Evolutionary conservation across 2,888 invertebrate genomes (phyloP).

Genomic region (Boloria selene): DNA sequence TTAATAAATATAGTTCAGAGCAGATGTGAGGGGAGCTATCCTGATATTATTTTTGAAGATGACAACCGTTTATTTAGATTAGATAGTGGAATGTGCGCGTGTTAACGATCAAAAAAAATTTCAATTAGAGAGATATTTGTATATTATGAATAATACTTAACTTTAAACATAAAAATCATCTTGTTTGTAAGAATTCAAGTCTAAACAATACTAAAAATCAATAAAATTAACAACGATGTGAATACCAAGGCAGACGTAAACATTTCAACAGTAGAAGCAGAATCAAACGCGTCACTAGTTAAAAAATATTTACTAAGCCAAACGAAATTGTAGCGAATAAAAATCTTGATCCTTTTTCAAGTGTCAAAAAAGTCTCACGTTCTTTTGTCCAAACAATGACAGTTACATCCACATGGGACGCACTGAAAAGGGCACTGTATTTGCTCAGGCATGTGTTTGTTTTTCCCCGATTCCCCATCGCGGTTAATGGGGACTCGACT

Average conservation of each 20-base stretch:
- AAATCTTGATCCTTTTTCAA: slow-evolving; percentile 43
- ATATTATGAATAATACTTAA: too few relatives aligned
- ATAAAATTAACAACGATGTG: slow-evolving; percentile 1
- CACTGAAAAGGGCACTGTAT: slow-evolving; percentile 58
- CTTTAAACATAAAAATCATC: not conserved
- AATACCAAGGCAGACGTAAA: slow-evolving; percentile 3
- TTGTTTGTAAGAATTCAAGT: not conserved
- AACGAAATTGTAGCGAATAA: slow-evolving; percentile 38
- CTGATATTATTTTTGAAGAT: slow-evolving; percentile 25
- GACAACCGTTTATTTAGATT: slow-evolving; percentile 15
- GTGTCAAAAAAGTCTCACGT: slow-evolving; percentile 44
- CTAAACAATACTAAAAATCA: not conserved
- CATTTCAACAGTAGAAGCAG: slow-evolving; percentile 8
- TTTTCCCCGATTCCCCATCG: slow-evolving; percentile 56
- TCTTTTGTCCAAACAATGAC: slow-evolving; percentile 55
- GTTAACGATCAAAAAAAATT: not conserved
- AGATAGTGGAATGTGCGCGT: not conserved
- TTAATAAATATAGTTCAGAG: slow-evolving; percentile 39
- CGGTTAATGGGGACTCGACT: slow-evolving; percentile 46
- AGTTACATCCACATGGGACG: slow-evolving; percentile 53
- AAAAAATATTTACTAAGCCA: slow-evolving; percentile 26
- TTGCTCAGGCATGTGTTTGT: slow-evolving; percentile 60
- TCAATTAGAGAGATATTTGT: too few relatives aligned
- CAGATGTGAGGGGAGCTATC: slow-evolving; percentile 19
- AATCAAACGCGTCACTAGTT: slow-evolving; percentile 26